Evolutionary conservation across 2,888 invertebrate species (phyloP).

Genomic region (Andricus curvator): DNA sequence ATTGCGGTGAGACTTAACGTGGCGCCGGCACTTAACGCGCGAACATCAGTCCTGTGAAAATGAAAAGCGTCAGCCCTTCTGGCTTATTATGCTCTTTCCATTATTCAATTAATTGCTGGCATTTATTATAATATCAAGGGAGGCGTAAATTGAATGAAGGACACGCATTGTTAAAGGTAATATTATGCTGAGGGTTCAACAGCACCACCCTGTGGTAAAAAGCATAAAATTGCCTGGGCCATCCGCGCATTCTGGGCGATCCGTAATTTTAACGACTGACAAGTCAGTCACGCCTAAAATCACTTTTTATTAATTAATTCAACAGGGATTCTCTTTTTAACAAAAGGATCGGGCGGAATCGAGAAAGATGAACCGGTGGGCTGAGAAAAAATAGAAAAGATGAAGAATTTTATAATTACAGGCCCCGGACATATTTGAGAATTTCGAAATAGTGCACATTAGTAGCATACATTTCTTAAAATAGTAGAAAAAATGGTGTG

Average conservation of each 20-base stretch:
- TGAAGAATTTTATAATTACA: too few relatives aligned
- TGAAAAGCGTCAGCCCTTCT: conserved; percentile 59
- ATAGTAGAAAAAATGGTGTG: too few relatives aligned
- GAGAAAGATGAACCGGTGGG: background rate
- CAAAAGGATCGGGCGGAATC: background rate
- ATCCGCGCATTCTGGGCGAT: conserved; percentile 55
- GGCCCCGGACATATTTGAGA: too few relatives aligned
- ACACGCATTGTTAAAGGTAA: conserved; percentile 69
- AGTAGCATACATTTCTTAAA: too few relatives aligned
- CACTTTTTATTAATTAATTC: conserved; percentile 66
- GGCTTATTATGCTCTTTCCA: conserved; percentile 70
- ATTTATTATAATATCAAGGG: conserved; percentile 66
- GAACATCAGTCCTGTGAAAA: conserved; percentile 56
- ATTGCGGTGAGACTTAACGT: conserved; percentile 68
- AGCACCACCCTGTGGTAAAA: conserved; percentile 49
- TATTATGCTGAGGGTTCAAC: conserved; percentile 57
- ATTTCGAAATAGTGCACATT: too few relatives aligned
- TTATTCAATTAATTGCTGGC: conserved; percentile 73
- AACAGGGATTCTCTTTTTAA: background rate
- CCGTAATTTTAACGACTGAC: conserved; percentile 63
- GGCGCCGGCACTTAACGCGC: conserved; percentile 65
- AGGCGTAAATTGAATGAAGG: conserved; percentile 67
- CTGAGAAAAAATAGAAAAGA: background rate
- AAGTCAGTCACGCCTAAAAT: conserved; percentile 58
- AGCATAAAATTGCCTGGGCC: conserved; percentile 56